Percentiles rank a stretch among this genome's conserved stretches.
phyloP scores from a whole-genome alignment of 23 tunicate species.

The Oikopleura vanhoeffeni region DNA sequence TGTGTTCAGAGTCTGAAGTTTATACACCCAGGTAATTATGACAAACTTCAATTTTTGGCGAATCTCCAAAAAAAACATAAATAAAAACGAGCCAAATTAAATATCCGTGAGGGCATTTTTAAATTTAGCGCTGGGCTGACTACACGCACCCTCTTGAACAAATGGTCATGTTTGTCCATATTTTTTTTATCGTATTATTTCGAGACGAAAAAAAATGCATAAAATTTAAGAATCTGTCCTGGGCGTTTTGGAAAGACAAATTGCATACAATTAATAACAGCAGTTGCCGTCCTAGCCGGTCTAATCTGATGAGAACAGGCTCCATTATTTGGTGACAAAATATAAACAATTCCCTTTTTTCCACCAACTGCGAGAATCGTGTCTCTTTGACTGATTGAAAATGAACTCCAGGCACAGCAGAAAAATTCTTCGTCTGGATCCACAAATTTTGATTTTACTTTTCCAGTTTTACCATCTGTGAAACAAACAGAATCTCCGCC shows the following conservation, averaged over 20 bases:
- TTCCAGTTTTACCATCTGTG: conserved; percentile 33
- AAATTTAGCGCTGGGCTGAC: no score
- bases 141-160: no score
- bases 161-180: no score
- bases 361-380: conserved; percentile 2
- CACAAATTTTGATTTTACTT: conserved; percentile 32
- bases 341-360: background rate
- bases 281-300: background rate
- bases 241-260: conserved; percentile 10
- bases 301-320: background rate
- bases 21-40: no score
- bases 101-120: no score
- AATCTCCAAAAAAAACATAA: no score
- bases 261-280: background rate
- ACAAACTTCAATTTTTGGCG: no score
- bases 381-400: background rate
- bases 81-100: no score
- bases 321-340: background rate
- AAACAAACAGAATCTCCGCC: conserved; percentile 65
- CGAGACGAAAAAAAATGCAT: no score
- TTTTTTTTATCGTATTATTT: no score
- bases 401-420: conserved; percentile 38
- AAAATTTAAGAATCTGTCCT: no score
- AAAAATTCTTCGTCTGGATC: conserved; percentile 63
- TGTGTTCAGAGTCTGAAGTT: no score